phyloP scores from a whole-genome alignment of 2,113 vertebrate genomes.

The Mustela nigripes region DNA sequence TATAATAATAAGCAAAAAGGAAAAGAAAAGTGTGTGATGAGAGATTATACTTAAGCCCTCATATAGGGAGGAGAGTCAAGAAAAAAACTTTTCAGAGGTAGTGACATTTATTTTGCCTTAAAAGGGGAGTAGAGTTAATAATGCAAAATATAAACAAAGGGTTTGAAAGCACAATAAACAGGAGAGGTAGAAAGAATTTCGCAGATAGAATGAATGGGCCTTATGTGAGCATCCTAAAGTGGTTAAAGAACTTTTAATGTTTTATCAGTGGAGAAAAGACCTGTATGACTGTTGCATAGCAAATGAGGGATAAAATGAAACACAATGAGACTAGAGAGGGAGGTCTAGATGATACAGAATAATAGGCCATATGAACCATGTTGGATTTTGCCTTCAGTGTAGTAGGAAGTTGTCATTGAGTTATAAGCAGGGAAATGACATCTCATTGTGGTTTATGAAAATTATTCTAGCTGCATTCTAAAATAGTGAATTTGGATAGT shows the following conservation, averaged over 20 bases:
- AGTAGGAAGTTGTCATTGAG: neutral
- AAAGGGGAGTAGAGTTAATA: neutral
- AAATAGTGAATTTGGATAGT: neutral
- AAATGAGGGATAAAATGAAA: neutral
- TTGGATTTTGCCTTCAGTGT: neutral
- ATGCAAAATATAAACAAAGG: neutral
- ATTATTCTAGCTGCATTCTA: neutral
- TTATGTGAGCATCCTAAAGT: neutral
- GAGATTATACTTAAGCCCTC: neutral
- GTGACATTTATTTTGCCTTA: neutral
- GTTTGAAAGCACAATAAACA: neutral
- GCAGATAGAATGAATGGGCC: neutral
- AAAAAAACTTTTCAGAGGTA: neutral
- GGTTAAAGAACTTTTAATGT: neutral
- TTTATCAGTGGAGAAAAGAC: neutral
- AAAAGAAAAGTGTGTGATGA: neutral
- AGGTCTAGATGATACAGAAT: neutral
- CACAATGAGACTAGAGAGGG: neutral
- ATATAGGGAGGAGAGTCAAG: neutral
- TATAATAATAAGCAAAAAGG: neutral
- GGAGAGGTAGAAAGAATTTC: neutral
- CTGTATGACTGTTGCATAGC: neutral
- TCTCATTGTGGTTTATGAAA: neutral
- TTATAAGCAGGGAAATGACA: neutral
- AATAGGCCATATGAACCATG: neutral